These are phyloP conservation scores for Halocaridina rubra DNA, from an alignment of 2,888 invertebrate species.

Conservation along the genomic window DNA sequence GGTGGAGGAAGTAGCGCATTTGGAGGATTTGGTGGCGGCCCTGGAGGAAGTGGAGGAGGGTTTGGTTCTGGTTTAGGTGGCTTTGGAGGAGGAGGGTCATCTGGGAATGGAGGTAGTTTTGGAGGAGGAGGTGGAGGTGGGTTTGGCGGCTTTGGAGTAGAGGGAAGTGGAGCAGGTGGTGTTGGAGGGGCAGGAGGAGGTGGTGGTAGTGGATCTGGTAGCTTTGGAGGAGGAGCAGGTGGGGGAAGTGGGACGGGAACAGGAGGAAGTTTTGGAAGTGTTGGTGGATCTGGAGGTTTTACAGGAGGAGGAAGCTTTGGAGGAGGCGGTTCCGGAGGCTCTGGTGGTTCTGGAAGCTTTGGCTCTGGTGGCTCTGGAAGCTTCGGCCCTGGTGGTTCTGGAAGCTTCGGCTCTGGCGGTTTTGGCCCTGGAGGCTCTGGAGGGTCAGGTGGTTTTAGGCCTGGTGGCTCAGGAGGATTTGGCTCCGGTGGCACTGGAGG, in stretches of 20 bases:
- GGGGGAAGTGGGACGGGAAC: background rate
- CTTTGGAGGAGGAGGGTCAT: background rate
- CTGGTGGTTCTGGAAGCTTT: background rate
- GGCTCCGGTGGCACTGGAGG: background rate
- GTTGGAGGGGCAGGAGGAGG: conserved; percentile 20
- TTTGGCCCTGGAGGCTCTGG: background rate
- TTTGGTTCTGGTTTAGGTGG: conserved; percentile 3
- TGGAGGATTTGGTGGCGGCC: background rate
- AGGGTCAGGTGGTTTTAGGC: background rate
- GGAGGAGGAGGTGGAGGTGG: conserved; percentile 29
- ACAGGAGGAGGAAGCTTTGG: conserved; percentile 21
- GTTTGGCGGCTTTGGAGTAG: background rate
- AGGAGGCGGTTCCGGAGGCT: conserved; percentile 11
- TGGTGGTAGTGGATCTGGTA: conserved; percentile 28
- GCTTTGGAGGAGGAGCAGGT: conserved; percentile 30
- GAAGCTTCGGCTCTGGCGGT: background rate
- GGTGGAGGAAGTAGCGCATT: conserved; percentile 25
- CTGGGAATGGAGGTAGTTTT: background rate
- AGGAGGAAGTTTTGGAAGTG: conserved; percentile 7
- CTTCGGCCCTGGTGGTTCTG: background rate
- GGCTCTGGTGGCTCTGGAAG: conserved; percentile 7
- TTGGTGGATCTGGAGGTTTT: background rate
- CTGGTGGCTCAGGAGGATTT: background rate
- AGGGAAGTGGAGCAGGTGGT: background rate
- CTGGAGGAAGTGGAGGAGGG: conserved; percentile 3